These are phyloP conservation scores for Hassar affinis DNA, from an alignment of 2,113 vertebrate genomes.

Conservation along the genomic window DNA sequence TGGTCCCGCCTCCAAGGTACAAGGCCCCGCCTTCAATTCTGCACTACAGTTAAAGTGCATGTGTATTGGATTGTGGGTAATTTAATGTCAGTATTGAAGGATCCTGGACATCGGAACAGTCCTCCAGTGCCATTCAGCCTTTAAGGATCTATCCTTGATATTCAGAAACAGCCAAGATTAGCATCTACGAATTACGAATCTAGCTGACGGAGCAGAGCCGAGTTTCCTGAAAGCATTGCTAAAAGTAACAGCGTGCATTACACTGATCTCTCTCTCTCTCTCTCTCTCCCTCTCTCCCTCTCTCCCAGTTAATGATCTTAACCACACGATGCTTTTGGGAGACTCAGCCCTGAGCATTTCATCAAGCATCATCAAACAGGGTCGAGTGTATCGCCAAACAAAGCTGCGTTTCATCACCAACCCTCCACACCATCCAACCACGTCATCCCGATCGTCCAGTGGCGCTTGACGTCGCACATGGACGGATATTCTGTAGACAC, in stretches of 20 bases:
- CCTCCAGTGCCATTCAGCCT: too few relatives aligned
- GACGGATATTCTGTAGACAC: neutral
- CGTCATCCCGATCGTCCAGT: neutral
- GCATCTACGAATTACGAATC: neutral
- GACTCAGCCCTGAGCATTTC: neutral
- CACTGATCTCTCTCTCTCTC: neutral
- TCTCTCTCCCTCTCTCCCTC: neutral
- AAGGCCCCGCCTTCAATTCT: too few relatives aligned
- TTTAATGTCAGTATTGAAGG: too few relatives aligned
- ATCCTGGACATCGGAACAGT: too few relatives aligned
- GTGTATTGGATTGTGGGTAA: too few relatives aligned
- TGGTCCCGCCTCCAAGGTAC: too few relatives aligned
- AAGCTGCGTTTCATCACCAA: neutral
- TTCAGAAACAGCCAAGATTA: too few relatives aligned
- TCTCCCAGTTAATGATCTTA: neutral
- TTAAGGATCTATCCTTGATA: too few relatives aligned
- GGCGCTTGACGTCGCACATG: neutral
- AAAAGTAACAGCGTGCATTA: neutral
- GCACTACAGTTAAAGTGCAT: too few relatives aligned
- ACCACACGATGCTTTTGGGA: neutral
- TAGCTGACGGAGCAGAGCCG: neutral
- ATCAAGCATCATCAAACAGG: conserved; percentile 14
- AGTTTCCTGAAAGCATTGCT: neutral
- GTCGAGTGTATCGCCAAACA: neutral
- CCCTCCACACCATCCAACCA: neutral